Conservation (phyloP, 2,113 vertebrate species). For the Himantopus leucocephalus region DNA sequence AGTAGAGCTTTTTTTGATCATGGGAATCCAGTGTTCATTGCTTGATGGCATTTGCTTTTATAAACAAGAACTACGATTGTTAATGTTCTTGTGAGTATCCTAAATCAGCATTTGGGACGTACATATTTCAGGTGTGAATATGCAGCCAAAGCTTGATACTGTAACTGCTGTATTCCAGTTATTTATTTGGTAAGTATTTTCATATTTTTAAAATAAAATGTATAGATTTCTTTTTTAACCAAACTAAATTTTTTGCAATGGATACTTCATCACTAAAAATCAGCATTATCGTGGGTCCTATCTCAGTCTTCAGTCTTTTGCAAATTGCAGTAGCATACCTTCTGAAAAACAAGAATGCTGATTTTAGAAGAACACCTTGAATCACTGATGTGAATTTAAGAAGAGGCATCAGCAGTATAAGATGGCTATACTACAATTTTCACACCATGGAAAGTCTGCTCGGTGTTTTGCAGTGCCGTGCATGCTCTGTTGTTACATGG, state of each 20-base stretch:
- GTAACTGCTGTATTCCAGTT: neutral
- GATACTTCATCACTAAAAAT: neutral
- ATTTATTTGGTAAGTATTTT: slow-evolving; percentile 34
- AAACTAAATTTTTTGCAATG: neutral
- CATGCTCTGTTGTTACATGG: neutral
- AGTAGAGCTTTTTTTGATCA: neutral
- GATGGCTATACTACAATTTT: neutral
- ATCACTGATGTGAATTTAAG: neutral
- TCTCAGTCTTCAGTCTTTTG: neutral
- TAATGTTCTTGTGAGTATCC: neutral
- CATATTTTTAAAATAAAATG: neutral
- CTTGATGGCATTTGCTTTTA: neutral
- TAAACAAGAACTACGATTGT: neutral
- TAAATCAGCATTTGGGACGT: neutral
- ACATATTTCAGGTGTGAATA: neutral
- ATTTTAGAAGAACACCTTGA: neutral
- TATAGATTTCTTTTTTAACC: neutral
- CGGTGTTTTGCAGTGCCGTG: slow-evolving; percentile 23
- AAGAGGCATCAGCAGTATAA: neutral
- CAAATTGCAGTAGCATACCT: neutral
- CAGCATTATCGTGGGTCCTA: neutral
- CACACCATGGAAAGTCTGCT: neutral
- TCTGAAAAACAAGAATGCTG: neutral
- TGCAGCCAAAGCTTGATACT: neutral
- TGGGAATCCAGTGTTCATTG: neutral